A percentile compares a stretch with the other conserved stretches of the same genome.
Conservation (phyloP, 2,888 invertebrate genomes). For the Himalopsyche kuldschensis region DNA sequence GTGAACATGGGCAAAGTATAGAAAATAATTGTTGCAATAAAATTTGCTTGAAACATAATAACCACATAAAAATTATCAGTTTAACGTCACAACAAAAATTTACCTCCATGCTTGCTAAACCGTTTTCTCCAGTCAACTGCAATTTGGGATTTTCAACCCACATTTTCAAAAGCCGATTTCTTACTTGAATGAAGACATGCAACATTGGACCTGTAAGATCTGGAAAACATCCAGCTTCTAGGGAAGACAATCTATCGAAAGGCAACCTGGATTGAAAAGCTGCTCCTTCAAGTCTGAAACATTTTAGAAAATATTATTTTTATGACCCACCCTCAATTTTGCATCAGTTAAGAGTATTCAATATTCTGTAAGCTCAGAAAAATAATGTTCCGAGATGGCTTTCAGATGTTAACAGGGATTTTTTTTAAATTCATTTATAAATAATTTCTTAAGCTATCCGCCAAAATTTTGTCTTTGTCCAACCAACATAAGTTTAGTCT, state of each 20-base stretch:
- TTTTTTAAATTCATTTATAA: too few relatives aligned
- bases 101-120: conserved; percentile 75
- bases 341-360: neutral
- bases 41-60: neutral
- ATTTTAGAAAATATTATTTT: conserved; percentile 42
- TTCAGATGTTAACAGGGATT: neutral
- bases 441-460: too few relatives aligned
- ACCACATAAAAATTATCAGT: neutral
- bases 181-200: conserved; percentile 87
- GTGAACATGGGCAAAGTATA: too few relatives aligned
- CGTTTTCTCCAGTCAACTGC: conserved; percentile 82
- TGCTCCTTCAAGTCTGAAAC: conserved; percentile 80
- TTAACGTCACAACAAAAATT: conserved; percentile 40
- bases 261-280: conserved; percentile 93
- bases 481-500: too few relatives aligned
- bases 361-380: neutral
- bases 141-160: conserved; percentile 96
- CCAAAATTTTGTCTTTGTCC: too few relatives aligned
- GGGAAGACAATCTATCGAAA: conserved; percentile 90
- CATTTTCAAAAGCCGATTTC: conserved; percentile 87
- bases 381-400: neutral
- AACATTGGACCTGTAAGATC: conserved; percentile 85
- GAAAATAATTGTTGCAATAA: too few relatives aligned
- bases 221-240: conserved; percentile 91
- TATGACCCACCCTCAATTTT: too few relatives aligned